Evolutionary conservation across 2,888 invertebrate species (phyloP), one percentile per base, ranked within the genome.

Genomic region (Miltochrista miniata): DNA sequence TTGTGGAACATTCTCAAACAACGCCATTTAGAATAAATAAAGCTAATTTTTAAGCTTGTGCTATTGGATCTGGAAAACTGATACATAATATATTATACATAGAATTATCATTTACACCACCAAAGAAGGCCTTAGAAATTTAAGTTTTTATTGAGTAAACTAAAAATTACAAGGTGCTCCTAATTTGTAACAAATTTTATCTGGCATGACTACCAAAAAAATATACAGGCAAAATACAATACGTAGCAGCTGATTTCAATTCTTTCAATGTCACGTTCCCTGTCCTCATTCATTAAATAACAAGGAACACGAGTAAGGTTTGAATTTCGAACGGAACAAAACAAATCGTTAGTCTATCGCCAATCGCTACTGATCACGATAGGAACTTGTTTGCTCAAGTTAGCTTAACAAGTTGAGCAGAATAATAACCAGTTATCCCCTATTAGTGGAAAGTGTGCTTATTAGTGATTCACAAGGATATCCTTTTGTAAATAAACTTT

Each of bases 291-390:
- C 48, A 59, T 33, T 45, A 47, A 48, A 49, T 37, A 40, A 56
- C 36, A 50, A 43, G 45, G 33, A 53, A 56, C 46, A 59, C 44
- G 55, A 59, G 60, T 68, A 49, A 49, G 54, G 54, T 56, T 54
- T 53, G 53, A 59, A 55, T 47, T 55, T 59, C 60, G 45, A 54
- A 44, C 52, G 24, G 31, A 30, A 45, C 18, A 45, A 59, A 68
- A 67, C 64, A 64, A 64, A 68, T 67, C 48, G 52, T 48, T 59
- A 53, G 41, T 56, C 49, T 54, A 64, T 67, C 64, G 46, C 51
- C 38, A 37, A 41, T 64, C 56, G 46, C 51, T 24, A n/a, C 18
- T 24, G 51, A 50, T 64, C 68, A 64, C 44, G 64, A 56, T 64
- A 53, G 14, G 11, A 53, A 56, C 56, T 56, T 51, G 60, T 68